Evolutionary conservation across 2,797 vertebrate species (phyloP), one percentile per base, ranked within the genome.

Genomic region (Channallabes apus): DNA sequence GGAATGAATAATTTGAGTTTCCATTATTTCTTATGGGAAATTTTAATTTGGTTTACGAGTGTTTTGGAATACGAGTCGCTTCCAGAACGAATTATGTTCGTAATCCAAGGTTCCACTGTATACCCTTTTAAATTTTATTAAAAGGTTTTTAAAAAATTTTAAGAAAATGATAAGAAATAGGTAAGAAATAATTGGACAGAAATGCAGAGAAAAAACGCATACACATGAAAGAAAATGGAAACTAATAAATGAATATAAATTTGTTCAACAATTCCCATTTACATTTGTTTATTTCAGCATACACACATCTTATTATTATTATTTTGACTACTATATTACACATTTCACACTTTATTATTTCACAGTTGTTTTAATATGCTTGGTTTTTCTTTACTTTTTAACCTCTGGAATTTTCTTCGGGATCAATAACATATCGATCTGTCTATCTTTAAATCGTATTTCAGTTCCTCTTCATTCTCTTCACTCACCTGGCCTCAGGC

Each of bases 401-500:
- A 46, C 41, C 41, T 46, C 41, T 46, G 41, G 41, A 46, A 46
- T 46, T 46, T 12, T 11, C 46, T 11, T 46, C 46, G 9, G 46
- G 1, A 46, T 11, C 46, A 46, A 11, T 46, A 46, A 20, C 20
- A 27, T 9, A 2, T 27, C 4, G 14, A 1, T 27, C 11, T 4
- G 0, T 32, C 3, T 32, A 6, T 32, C 4, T 32, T 68, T 35
- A 17, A 35, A 20, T 18, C 2, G 6, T 38, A 24, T 5, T 64
- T 14, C 3, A n/a, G 17, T 56, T 75, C 14, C 9, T 12, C n/a
- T 8, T 22, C 29, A 9, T 54, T 14, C 24, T 27, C 27, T 0
- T 58, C 2, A 80, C 89, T 84, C 71, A 96, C 96, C 96, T 96
- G 91, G 96, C 95, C 87, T 98, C 96, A 2, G 94, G 88, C 2